Base-by-base conservation (phyloP, 2,888 invertebrate genomes). In the Rhynchonema sp. region DNA sequence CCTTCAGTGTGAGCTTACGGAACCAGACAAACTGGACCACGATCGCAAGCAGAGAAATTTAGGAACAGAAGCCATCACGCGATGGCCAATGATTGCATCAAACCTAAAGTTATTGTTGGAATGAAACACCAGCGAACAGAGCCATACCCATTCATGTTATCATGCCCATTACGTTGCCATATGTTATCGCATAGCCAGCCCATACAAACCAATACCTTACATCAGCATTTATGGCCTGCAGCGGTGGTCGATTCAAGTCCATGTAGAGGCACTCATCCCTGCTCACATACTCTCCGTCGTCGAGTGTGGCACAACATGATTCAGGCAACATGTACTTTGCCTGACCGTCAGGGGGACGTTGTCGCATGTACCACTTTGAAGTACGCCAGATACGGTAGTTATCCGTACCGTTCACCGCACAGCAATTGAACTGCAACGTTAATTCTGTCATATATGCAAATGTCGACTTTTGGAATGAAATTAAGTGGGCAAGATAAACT, bases 331-430 rank as follows among this genome's bases (percentile, higher is more conserved):
- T 52, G 22, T 30, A 17, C 30, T 30, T 59, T 23, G 53, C 6
- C 17, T 26, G 26, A 26, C 25, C 29, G 26, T 6, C 27, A 13
- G 52, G 20, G 22, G n/a, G 30, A n/a, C 30, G 53, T 23, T 60
- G 30, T 22, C 57, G 57, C 60, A 60, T 60, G 57, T 60, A 68
- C 71, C 71, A 71, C 56, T 71, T 71, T 25, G 70, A 68, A 20
- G 68, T 69, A 28, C 67, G 60, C 71, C 71, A 71, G 28, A 71
- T 63, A n/a, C 61, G 61, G 25, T 63, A 66, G 59, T 71, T 66
- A 38, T 68, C 67, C 0, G 69, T 69, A 26, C 69, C 70, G 56
- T 71, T 69, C 9, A 71, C 70, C 29, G 70, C 71, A 60, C 71
- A 71, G 59, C 71, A 71, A 60, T 66, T 62, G 62, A 69, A 71